Evolutionary conservation across 2,797 vertebrate genomes (phyloP).

Genomic region (Ptychadena robeensis): DNA sequence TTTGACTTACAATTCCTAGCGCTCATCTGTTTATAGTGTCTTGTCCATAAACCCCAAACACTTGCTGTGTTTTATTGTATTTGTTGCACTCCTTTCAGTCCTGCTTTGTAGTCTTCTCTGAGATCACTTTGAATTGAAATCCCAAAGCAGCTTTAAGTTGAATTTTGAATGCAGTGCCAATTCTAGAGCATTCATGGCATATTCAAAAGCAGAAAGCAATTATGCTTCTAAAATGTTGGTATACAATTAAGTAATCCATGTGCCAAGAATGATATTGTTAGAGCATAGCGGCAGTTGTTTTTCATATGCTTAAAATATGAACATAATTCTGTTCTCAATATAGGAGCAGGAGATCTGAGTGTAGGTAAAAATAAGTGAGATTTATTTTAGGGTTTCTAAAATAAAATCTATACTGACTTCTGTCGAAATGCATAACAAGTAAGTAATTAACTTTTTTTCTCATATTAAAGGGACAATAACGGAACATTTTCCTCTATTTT

Average conservation of each 20-base stretch:
- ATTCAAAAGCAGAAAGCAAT: slow-evolving; percentile 57
- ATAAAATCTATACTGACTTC: not conserved
- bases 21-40: slow-evolving; percentile 19
- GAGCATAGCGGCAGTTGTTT: slow-evolving; percentile 49
- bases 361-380: slow-evolving; percentile 46
- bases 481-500: too few species aligned
- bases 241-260: not conserved
- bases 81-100: not conserved
- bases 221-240: slow-evolving; percentile 53
- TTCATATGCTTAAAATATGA: slow-evolving; percentile 49
- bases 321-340: not conserved
- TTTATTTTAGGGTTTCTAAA: slow-evolving; percentile 33
- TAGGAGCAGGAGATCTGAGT: slow-evolving; percentile 17
- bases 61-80: not conserved
- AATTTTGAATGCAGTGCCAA: slow-evolving; percentile 22
- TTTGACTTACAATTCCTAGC: slow-evolving; percentile 33
- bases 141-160: slow-evolving; percentile 42
- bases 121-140: slow-evolving; percentile 48
- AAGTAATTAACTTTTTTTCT: too few species aligned
- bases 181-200: slow-evolving; percentile 43
- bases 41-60: slow-evolving; percentile 53
- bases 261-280: slow-evolving; percentile 56
- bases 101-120: slow-evolving; percentile 14
- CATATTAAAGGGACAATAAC: too few species aligned
- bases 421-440: not conserved